A percentile compares a stretch with the other conserved stretches of the same genome.
Evolutionary conservation across 2,113 vertebrate species (phyloP).

Genomic region (Tragelaphus imberbis): DNA sequence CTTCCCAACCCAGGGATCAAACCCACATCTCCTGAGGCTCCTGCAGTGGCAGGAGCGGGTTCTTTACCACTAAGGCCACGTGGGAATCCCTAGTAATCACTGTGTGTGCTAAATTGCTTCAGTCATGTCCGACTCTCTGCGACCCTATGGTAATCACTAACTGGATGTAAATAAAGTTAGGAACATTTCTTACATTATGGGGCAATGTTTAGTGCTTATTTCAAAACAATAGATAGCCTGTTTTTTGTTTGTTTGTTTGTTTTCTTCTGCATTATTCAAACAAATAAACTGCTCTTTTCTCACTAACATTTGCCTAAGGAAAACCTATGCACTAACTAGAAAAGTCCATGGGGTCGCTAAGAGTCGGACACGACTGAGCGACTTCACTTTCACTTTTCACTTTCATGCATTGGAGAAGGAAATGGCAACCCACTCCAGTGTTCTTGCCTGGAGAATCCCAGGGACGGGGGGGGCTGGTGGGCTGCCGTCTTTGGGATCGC

Average conservation of each 20-base stretch:
- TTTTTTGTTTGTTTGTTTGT: background rate
- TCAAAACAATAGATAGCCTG: background rate
- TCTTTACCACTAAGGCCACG: background rate
- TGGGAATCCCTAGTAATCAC: background rate
- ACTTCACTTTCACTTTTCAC: too few species aligned
- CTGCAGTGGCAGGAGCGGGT: background rate
- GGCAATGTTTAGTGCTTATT: background rate
- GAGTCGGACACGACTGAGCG: too few species aligned
- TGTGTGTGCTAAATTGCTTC: background rate
- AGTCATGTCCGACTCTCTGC: background rate
- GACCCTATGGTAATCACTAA: background rate
- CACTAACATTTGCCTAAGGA: background rate
- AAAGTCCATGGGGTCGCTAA: background rate
- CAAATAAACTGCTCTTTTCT: background rate
- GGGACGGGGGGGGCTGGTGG: too few species aligned
- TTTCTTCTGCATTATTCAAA: background rate
- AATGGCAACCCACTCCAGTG: too few species aligned
- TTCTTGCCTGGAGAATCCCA: too few species aligned
- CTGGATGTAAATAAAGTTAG: background rate
- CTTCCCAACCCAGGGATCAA: background rate
- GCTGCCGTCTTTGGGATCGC: too few species aligned
- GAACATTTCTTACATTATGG: background rate
- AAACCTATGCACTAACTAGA: background rate
- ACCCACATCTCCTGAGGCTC: rapidly evolving
- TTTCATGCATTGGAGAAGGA: too few species aligned